phyloP scores from a whole-genome alignment of 2,888 invertebrate genomes.

The Tipula unca region DNA sequence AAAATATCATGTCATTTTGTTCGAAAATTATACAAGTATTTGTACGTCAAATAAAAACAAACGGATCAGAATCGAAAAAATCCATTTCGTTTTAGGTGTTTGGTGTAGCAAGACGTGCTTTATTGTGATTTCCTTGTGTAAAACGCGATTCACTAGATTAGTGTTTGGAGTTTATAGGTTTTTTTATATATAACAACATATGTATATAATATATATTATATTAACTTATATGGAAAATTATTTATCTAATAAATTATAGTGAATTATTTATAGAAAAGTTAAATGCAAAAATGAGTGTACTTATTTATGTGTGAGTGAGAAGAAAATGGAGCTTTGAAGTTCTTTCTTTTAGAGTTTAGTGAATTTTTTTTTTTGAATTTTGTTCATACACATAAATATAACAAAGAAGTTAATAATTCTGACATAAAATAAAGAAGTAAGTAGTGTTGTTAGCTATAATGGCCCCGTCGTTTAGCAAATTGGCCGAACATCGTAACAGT shows the following conservation, averaged over 20 bases:
- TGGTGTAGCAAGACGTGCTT: background rate
- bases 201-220: background rate
- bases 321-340: background rate
- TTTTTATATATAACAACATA: background rate
- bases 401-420: background rate
- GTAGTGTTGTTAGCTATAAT: constrained; percentile 37
- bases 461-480: constrained; percentile 71
- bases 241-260: background rate
- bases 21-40: background rate
- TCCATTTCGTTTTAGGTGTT: background rate
- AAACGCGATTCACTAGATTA: background rate
- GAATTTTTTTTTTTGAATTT: background rate
- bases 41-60: background rate
- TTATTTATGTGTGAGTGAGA: background rate
- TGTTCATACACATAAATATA: background rate
- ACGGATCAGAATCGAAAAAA: background rate
- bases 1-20: background rate
- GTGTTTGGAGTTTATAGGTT: background rate
- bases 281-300: background rate
- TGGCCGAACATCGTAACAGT: constrained; percentile 50
- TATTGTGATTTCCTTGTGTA: background rate
- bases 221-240: background rate
- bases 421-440: background rate
- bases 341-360: background rate
- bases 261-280: background rate